Evolutionary conservation across 2,888 invertebrate genomes (phyloP), one percentile per base, ranked within the genome.

Genomic region (Agonopterix heracliana): DNA sequence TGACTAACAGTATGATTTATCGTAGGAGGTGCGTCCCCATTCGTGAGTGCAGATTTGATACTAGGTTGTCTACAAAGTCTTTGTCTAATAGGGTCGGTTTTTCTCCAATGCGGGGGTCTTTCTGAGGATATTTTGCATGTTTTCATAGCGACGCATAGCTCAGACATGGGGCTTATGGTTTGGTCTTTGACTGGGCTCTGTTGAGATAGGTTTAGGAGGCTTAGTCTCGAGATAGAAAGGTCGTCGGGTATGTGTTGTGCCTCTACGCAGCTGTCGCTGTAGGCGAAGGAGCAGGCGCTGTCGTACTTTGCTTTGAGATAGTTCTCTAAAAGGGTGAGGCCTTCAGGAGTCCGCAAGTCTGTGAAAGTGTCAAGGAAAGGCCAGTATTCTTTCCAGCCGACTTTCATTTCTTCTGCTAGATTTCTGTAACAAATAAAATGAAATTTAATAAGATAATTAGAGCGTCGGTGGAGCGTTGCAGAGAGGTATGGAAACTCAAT

Each of bases 341-440:
- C 98, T 49, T 94, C 93, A 0, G 84, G 70, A 0, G 93, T 91
- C 0, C 93, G 81, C 5, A 98, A 88, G 76, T 98, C 94, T 0
- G 94, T 90, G 75, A 95, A 97, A 1, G 91, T 91, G 60, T 94
- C 93, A 10, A 98, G 82, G 73, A 98, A 98, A 5, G 94, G 93
- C 98, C 98, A 98, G 80, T 96, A 96, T 69, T 98, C 98, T 54
- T 92, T 93, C 98, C 98, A 98, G 9, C 91, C 90, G 0, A 96
- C 90, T 48, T 93, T 90, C 74, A 92, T 90, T 73, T 94, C 90
- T 55, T 91, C 91, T 0, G 96, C 95, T 56, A 94, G 73, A 57
- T 90, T 87, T 65, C 93, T 93, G 74, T 12, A 71, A 75, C 50
- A 48, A 49, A 49, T 38, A 38, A 38, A 38, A 38, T 3, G n/a